Percentiles rank a stretch among this genome's conserved stretches.
Evolutionary conservation across 1,140 invertebrate species (phyloP).

Genomic region (Drosophila tsacasi): DNA sequence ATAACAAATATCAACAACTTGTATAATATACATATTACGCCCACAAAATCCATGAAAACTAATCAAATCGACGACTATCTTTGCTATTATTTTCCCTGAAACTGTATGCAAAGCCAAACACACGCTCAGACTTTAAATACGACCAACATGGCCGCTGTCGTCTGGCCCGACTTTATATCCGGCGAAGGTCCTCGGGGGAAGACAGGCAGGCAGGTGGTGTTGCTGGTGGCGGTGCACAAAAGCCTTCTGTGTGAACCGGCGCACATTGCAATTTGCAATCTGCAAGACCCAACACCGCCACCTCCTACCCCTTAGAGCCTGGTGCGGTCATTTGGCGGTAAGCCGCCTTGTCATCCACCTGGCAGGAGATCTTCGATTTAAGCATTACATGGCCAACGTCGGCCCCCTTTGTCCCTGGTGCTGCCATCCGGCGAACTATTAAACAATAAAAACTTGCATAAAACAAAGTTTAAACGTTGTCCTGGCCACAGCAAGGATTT

Average conservation of each 20-base stretch:
- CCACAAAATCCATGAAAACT: neutral
- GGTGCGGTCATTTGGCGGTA: constrained; percentile 78
- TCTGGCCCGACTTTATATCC: constrained; percentile 77
- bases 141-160: constrained; percentile 65
- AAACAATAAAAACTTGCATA: constrained; percentile 63
- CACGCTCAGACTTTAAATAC: constrained; percentile 66
- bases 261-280: constrained; percentile 75
- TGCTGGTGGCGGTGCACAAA: constrained; percentile 20
- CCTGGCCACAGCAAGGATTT: constrained; percentile 50
- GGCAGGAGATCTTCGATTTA: constrained; percentile 74
- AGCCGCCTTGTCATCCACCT: constrained; percentile 72
- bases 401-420: constrained; percentile 9
- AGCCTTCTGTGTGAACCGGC: constrained; percentile 64
- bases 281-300: constrained; percentile 29
- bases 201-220: neutral
- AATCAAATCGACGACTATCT: neutral
- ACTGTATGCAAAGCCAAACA: constrained; percentile 14
- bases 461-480: constrained; percentile 68
- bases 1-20: neutral
- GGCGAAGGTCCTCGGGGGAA: constrained; percentile 22
- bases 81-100: constrained; percentile 22
- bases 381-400: constrained; percentile 34
- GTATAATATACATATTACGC: too few relatives aligned
- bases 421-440: constrained; percentile 30
- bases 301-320: neutral